A percentile compares a stretch with the other conserved stretches of the same genome.
Conservation (phyloP, 2,797 vertebrate genomes). For the Phyllotis vaccarum region DNA sequence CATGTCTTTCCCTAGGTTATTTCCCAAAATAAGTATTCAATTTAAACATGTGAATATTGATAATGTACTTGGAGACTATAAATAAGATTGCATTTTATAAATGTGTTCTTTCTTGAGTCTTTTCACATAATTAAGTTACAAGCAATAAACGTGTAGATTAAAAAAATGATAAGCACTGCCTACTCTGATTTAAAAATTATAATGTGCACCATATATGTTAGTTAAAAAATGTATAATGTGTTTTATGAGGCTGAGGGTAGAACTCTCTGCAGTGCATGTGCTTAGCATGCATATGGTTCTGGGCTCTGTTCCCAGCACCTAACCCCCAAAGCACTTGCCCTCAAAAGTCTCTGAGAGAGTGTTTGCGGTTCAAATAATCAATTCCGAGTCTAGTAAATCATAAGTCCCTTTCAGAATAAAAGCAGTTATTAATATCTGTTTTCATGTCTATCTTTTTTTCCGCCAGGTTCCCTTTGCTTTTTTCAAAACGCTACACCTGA, state of each 20-base stretch:
- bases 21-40: slow-evolving; percentile 62
- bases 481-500: not conserved
- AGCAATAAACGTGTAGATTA: slow-evolving; percentile 69
- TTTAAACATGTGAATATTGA: slow-evolving; percentile 76
- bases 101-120: slow-evolving; percentile 74
- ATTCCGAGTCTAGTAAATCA: slow-evolving; percentile 57
- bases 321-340: not conserved
- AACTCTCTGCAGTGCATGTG: not conserved
- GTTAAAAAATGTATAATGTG: slow-evolving; percentile 64
- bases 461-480: not conserved
- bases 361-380: slow-evolving; percentile 43
- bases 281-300: not conserved
- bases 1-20: not conserved
- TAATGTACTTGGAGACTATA: slow-evolving; percentile 83
- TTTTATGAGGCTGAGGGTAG: not conserved
- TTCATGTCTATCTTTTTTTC: not conserved
- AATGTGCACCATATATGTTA: not conserved
- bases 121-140: slow-evolving; percentile 76
- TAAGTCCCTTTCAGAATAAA: slow-evolving; percentile 52
- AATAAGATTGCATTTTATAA: slow-evolving; percentile 86
- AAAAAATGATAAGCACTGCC: slow-evolving; percentile 71
- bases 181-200: slow-evolving; percentile 58
- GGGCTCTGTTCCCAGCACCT: not conserved
- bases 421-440: not conserved
- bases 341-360: not conserved